Base-by-base conservation (phyloP, 2,113 vertebrate genomes). In the Clarias batrachus region DNA sequence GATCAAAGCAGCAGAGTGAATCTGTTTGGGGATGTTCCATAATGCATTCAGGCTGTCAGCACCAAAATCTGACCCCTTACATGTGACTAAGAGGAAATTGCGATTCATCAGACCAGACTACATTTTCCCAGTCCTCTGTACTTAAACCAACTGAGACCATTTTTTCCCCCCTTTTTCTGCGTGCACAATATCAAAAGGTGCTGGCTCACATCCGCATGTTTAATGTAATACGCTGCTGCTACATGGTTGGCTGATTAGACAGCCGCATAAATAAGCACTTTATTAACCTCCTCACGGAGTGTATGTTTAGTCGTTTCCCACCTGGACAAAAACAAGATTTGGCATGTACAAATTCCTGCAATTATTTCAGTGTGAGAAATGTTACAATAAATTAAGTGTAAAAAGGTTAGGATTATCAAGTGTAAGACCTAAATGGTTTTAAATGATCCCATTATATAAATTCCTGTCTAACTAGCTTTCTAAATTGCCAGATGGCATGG, bases 401-500 rank as follows among this genome's bases (percentile, higher is more conserved):
- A 74, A 74, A n/a, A 21, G 56, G 1, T 27, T 33, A 3, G 52
- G n/a, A 60, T 60, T 81, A 30, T 37, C 8, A 59, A 80, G 78
- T 27, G 33, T 60, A 60, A 33, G 30, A 81, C 19, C 57, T 63
- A 48, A 48, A 48, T 48, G 7, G 48, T 63, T 59, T 12, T 17
- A 21, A 30, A 60, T 80, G 57, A 80, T 60, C 78, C 57, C 8
- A 23, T 60, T 33, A 56, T 68, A 68, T 81, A 30, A 85, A 85
- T 85, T 19, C 60, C 12, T 82, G 13, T 52, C 23, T 48, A 54
- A 66, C 81, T 82, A 62, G 19, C 33, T n/a, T 62, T 52, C 19
- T 54, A 54, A 37, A 74, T 63, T 7, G 30, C 27, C 84, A 85
- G 76, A 70, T 79, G 68, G 76, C 48, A 79, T 60, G n/a, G 14